Conservation (phyloP, 2,888 invertebrate species). For the Epinotia nisella region DNA sequence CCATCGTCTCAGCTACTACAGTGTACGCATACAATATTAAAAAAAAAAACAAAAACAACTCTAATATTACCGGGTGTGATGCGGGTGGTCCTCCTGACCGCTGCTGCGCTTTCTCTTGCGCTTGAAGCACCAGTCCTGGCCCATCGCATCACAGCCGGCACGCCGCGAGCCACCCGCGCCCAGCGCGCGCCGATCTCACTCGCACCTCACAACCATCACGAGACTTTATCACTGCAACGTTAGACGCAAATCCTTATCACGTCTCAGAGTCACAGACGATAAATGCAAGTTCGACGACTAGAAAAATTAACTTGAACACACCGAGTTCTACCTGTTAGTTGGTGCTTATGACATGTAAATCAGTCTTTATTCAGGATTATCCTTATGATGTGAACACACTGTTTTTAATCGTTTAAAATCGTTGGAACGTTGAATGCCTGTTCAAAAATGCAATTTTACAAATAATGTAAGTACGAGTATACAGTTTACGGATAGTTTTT, state of each 20-base stretch:
- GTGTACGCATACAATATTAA: too few relatives aligned
- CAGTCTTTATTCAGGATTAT: neutral
- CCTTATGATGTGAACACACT: neutral
- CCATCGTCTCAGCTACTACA: too few relatives aligned
- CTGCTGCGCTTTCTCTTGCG: conserved; percentile 89
- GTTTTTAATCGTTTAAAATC: neutral
- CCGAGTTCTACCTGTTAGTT: neutral
- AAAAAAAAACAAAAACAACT: too few relatives aligned
- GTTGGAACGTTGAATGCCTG: neutral
- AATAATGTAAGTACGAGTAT: neutral
- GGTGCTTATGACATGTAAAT: neutral
- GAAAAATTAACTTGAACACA: neutral
- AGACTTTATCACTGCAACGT: conserved; percentile 14
- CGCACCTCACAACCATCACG: conserved; percentile 51
- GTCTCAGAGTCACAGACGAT: conserved; percentile 7
- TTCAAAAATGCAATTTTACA: neutral
- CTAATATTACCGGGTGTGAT: conserved; percentile 79
- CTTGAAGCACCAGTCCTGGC: conserved; percentile 90
- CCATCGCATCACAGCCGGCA: conserved; percentile 86
- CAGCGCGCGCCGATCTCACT: conserved; percentile 75
- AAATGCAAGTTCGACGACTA: neutral
- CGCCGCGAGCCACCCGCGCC: conserved; percentile 83
- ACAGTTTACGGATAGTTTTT: too few relatives aligned
- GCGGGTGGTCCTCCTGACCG: conserved; percentile 86
- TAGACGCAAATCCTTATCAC: neutral